Base-by-base conservation (phyloP, 2,888 invertebrate genomes). In the Drosophila bunnanda region DNA sequence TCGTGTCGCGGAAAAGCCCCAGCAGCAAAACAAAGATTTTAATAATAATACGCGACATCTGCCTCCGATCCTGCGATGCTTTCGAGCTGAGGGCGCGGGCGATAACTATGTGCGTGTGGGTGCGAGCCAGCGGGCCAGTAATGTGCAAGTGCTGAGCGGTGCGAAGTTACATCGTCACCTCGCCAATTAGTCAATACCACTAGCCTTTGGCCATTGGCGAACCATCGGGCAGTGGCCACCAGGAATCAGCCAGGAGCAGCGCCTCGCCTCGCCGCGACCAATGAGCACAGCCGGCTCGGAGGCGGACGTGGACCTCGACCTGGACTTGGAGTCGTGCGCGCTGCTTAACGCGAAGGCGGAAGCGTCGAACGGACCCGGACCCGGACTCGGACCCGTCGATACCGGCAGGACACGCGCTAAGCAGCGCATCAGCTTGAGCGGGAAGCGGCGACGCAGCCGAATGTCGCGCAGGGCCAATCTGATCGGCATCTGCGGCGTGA, bases 381-480 rank as follows among this genome's bases (percentile, higher is more conserved):
- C 30, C 48, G 48, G 48, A 30, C 30, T 13, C 8, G 48, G 48
- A 48, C 50, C 50, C 50, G 70, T 44, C 52, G 75, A 75, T 46
- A 44, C 73, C 64, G 76, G 71, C 75, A 89, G 86, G 79, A 81
- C 89, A 74, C 90, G 90, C 76, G 77, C 89, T 58, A 90, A 90
- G 74, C 86, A 90, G 69, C 88, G 91, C 62, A 65, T 88, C 69
- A 82, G 80, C 50, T 77, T 91, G 43, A 75, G 82, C 66, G 84
- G 88, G 59, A 91, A 91, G 60, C 80, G 89, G 44, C 80, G 91
- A 53, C 89, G 88, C 71, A 91, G 84, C 74, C 86, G 85, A 57
- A 93, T 93, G 92, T 91, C 92, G 66, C 91, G 93, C 60, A 90
- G 92, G 73, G 91, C 91, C 32, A 93, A 93, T 86, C 78, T 92